These are phyloP conservation scores for Ochropleura leucogaster DNA, from an alignment of 2,888 invertebrate genomes.

Conservation along the genomic window DNA sequence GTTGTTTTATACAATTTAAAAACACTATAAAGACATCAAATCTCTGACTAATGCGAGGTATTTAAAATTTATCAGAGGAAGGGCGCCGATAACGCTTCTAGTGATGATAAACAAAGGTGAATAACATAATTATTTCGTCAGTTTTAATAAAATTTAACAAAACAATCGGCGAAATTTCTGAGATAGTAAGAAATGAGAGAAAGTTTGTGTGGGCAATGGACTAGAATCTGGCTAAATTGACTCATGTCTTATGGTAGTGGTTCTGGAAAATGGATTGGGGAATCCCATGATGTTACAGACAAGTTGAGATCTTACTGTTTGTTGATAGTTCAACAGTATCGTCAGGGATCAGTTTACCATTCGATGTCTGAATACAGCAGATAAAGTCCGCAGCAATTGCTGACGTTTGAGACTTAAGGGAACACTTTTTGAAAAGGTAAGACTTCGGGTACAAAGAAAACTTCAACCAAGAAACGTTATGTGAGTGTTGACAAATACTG, in stretches of 20 bases:
- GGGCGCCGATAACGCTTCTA: slow-evolving; percentile 29
- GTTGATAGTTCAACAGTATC: neutral
- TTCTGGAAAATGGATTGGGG: neutral
- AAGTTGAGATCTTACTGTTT: neutral
- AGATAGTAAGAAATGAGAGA: slow-evolving; percentile 13
- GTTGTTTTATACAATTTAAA: slow-evolving; percentile 9
- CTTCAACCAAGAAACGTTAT: neutral
- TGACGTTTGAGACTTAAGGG: neutral
- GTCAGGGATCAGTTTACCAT: neutral
- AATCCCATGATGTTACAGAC: neutral
- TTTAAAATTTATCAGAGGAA: slow-evolving; percentile 33
- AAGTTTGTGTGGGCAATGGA: slow-evolving; percentile 33
- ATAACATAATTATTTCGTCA: slow-evolving; percentile 37
- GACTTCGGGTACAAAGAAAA: neutral
- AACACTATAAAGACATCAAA: slow-evolving; percentile 21
- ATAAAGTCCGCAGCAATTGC: neutral
- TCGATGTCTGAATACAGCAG: neutral
- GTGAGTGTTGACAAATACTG: slow-evolving; percentile 12
- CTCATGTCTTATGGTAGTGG: slow-evolving; percentile 3
- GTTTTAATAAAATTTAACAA: slow-evolving; percentile 10
- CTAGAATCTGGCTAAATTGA: slow-evolving; percentile 15
- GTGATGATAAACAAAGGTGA: slow-evolving; percentile 33
- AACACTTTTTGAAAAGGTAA: neutral
- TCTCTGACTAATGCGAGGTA: slow-evolving; percentile 34
- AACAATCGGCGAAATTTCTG: slow-evolving; percentile 12